Conservation (phyloP, 2,888 invertebrate species). For the Monoplex corrugatus region DNA sequence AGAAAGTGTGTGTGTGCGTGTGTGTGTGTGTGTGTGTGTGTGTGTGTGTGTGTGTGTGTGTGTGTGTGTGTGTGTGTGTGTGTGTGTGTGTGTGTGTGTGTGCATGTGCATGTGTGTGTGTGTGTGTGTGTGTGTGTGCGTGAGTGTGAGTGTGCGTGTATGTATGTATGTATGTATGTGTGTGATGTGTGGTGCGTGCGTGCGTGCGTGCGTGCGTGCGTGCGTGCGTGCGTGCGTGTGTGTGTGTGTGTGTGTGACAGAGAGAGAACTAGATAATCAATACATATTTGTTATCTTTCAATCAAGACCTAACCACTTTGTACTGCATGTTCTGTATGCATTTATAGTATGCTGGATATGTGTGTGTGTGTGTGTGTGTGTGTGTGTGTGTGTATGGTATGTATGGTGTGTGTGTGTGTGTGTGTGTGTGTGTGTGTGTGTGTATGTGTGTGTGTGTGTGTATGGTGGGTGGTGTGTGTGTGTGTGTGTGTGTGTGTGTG, state of each 20-base stretch:
- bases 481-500: no score
- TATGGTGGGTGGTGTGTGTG: no score
- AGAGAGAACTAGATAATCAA: background rate
- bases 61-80: slow-evolving; percentile 4
- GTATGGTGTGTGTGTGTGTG: no score
- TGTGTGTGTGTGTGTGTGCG: background rate
- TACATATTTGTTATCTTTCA: no score
- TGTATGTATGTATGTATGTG: slow-evolving; percentile 10
- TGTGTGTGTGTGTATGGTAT: no score
- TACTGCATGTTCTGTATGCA: no score
- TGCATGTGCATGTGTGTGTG: background rate
- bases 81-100: slow-evolving; percentile 13
- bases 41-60: background rate
- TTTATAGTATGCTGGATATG: no score
- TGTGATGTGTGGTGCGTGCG: background rate
- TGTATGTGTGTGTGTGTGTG: no score
- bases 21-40: background rate
- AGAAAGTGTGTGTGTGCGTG: background rate
- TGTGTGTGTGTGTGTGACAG: background rate
- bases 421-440: slow-evolving; percentile 22
- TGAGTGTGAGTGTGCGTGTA: background rate
- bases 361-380: no score
- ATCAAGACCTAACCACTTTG: no score
- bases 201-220: background rate
- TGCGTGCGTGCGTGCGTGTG: background rate